Conservation (phyloP, 2,888 invertebrate genomes). For the Patella depressa region DNA sequence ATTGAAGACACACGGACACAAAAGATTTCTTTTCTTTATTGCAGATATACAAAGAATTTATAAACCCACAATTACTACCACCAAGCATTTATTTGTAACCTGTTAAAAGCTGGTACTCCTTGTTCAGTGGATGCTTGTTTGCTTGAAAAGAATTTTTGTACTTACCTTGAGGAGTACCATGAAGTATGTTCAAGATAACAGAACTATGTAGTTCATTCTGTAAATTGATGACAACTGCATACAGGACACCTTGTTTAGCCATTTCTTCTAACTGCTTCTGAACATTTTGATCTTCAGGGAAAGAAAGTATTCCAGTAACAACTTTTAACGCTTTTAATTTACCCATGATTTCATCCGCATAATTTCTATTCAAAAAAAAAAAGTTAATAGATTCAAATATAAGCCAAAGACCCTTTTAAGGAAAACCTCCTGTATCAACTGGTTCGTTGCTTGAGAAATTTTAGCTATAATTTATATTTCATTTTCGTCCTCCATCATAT, state of each 20-base stretch:
- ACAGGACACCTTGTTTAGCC: slow-evolving; percentile 88
- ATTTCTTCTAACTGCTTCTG: slow-evolving; percentile 85
- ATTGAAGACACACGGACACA: background rate
- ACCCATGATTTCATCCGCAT: slow-evolving; percentile 89
- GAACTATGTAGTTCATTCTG: slow-evolving; percentile 89
- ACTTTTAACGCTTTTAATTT: slow-evolving; percentile 82
- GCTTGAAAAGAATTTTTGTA: background rate
- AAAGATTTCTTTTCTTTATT: too few relatives aligned
- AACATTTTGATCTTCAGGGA: slow-evolving; percentile 89
- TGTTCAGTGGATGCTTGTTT: too few relatives aligned
- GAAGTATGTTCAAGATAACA: slow-evolving; percentile 89
- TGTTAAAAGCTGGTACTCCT: too few relatives aligned
- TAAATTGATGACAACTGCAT: slow-evolving; percentile 88
- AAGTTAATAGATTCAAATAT: too few relatives aligned
- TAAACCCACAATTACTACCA: too few relatives aligned
- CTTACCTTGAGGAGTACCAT: slow-evolving; percentile 86
- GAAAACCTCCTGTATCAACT: too few relatives aligned
- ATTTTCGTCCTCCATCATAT: too few relatives aligned
- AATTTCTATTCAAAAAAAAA: slow-evolving; percentile 75
- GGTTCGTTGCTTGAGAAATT: too few relatives aligned
- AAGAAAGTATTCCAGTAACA: slow-evolving; percentile 86
- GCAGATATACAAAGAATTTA: too few relatives aligned
- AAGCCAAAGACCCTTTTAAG: too few relatives aligned
- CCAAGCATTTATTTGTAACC: too few relatives aligned
- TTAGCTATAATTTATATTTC: too few relatives aligned